Evolutionary conservation across 37 sponge, comb jelly and placozoan genomes (phyloP), one percentile per base, ranked within the genome.

Genomic region (Cladorhizidae sp.): DNA sequence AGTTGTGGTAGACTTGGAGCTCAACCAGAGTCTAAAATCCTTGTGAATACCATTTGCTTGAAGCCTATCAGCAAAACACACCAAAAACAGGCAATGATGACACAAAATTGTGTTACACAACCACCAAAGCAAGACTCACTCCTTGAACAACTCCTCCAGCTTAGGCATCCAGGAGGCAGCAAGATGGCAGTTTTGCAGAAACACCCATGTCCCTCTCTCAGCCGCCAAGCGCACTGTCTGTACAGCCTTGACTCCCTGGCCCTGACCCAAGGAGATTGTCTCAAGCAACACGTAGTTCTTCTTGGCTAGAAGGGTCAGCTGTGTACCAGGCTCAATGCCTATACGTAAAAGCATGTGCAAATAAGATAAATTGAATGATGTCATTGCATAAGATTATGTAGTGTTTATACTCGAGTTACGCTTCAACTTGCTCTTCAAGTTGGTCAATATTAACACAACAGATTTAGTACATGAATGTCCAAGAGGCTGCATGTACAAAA

Each of bases 181-280:
- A 29, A 86, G 74, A 36, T 90, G 87, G 62, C 91, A 90, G 59
- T 90, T 90, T 49, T 90, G 87, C 15, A 90, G 71, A 75, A 90
- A 86, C 12, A 81, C 83, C 91, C 91, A 90, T 29, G 70, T 70
- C 36, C 87, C 91, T 40, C 68, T 74, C 25, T 77, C 38, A 69
- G 67, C 70, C 28, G 87, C 82, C 1, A 42, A 39, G 21, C 62
- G 38, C 39, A 85, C 56, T 12, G 72, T 64, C 56, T 81, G 72
- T 52, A 55, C 64, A 9, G 81, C 86, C 69, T 45, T 84, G 18
- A 57, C 36, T 73, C 73, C 87, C 56, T 90, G 91, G 8, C 91
- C 87, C 31, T 85, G 87, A 21, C 91, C 91, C n/a, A 90, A 67
- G 18, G 86, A 90, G 31, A 85, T 56, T 65, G 67, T 82, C 0